Base-by-base conservation (phyloP, 2,888 invertebrate species). In the Eristalinus sepulchralis region DNA sequence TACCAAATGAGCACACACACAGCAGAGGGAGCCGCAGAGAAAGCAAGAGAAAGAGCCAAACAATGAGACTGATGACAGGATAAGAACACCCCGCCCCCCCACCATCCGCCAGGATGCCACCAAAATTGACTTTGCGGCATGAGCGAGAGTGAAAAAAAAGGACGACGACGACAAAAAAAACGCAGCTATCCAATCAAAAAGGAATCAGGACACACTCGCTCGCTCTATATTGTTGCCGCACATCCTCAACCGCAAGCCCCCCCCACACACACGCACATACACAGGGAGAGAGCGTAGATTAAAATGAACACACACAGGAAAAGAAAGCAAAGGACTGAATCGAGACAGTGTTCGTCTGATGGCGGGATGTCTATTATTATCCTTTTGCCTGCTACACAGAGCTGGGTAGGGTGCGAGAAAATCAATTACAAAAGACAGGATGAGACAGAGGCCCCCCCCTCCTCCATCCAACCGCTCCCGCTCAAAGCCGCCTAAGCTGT, bases 131-230 rank as follows among this genome's bases (percentile, higher is more conserved):
- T 57, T 24, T 57, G 22, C 13, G 57, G 57, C 57, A 22, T 10
- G 22, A 24, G 57, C 22, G 3, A 11, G 22, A 10, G 8, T 10
- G 2, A 17, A 24, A 22, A 22, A 24, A 10, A 24, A 6, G 5
- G 10, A 24, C 4, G 22, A 0, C 22, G 55, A 55, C 17, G n/a
- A 24, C 1, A 17, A n/a, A 60, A 39, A 63, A 17, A 20, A 59
- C 27, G 39, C 47, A 71, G 78, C 64, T 59, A 79, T 79, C 78
- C 71, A 79, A 79, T 79, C 78, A 79, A 79, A 71, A 79, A 64
- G 63, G 71, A 79, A 79, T 79, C 78, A 79, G 71, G 71, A 39
- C 71, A 68, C 27, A 70, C 78, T 70, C 68, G 53, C 39, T 8
- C 39, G 11, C 39, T 57, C 57, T 57, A 64, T 59, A 79, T 79